Percentiles rank a stretch among this genome's conserved stretches.
Conservation (phyloP, 2,113 vertebrate genomes). For the Gymnobelideus leadbeateri region DNA sequence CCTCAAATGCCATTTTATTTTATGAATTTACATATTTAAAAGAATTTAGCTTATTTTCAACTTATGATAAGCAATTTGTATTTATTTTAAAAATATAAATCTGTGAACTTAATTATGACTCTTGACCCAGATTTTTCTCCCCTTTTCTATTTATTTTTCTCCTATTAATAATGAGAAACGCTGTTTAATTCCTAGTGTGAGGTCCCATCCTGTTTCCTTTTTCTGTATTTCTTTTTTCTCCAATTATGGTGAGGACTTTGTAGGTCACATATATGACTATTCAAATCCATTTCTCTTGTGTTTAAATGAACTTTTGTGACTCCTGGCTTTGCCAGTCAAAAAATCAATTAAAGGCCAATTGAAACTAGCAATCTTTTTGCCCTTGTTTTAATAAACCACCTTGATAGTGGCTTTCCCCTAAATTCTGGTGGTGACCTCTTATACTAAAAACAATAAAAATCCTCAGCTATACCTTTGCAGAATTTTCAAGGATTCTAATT, state of each 20-base stretch:
- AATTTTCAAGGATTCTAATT: neutral
- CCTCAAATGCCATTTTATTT: constrained; percentile 28
- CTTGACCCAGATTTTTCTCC: constrained; percentile 23
- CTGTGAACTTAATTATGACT: neutral
- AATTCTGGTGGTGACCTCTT: neutral
- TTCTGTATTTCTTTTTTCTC: constrained; percentile 23
- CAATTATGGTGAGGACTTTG: constrained; percentile 30
- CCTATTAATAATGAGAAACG: neutral
- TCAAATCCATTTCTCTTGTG: constrained; percentile 14
- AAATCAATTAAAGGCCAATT: constrained; percentile 24
- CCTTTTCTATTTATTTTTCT: constrained; percentile 20
- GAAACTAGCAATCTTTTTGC: neutral
- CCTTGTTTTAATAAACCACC: neutral
- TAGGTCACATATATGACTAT: neutral
- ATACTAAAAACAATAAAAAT: constrained; percentile 32
- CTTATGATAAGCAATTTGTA: constrained; percentile 21
- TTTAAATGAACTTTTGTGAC: constrained; percentile 56
- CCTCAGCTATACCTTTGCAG: neutral
- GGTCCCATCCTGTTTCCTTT: neutral
- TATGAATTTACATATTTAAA: constrained; percentile 17
- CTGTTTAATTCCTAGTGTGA: neutral
- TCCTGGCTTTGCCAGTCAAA: constrained; percentile 44
- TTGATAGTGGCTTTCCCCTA: neutral
- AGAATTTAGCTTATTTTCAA: constrained; percentile 14
- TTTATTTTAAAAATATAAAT: constrained; percentile 30